Evolutionary conservation across 2,113 vertebrate species (phyloP), one percentile per base, ranked within the genome.

Genomic region (Cavia porcellus): DNA sequence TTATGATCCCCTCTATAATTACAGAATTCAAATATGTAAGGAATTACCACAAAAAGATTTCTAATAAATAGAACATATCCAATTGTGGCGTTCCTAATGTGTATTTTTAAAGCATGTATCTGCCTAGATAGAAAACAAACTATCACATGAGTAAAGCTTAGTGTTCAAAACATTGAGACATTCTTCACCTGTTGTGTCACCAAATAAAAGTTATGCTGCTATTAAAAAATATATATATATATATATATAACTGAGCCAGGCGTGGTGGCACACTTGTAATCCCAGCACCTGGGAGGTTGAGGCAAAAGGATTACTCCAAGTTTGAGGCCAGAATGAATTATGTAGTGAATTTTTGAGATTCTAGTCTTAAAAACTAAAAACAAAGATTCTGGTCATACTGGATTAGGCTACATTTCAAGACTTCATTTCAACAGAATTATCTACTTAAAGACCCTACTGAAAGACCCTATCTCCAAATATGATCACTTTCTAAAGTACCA

Each of bases 121-220:
- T 97, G 95, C 97, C 98, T 97, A 97, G 96, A 92, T 97, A 98
- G 86, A 32, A 96, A 97, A 96, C 59, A 95, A 15, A 89, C 84
- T 92, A 98, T 95, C 97, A 95, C 74, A 96, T 15, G 93, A 98
- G 96, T 98, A 50, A 97, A 96, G 79, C 0, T 89, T 95, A 79
- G 96, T 86, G 93, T 97, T 95, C 95, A 86, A 19, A 96, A 72
- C 42, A 85, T 97, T 86, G 96, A 98, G 98, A 98, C 59, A 55
- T 98, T 98, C 98, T 98, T 96, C 87, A 84, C 96, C 98, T 98
- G 94, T 98, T 99, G 98, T 98, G 98, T 99, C 99, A 99, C 99
- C 98, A 99, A 99, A 99, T 99, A 99, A 99, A 99, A 98, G 97
- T 97, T 98, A 98, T 99, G 99, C 99, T 99, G 99, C 99, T 47